These are phyloP conservation scores for Vidua chalybeata DNA, from an alignment of 2,113 vertebrate genomes.

Conservation along the genomic window DNA sequence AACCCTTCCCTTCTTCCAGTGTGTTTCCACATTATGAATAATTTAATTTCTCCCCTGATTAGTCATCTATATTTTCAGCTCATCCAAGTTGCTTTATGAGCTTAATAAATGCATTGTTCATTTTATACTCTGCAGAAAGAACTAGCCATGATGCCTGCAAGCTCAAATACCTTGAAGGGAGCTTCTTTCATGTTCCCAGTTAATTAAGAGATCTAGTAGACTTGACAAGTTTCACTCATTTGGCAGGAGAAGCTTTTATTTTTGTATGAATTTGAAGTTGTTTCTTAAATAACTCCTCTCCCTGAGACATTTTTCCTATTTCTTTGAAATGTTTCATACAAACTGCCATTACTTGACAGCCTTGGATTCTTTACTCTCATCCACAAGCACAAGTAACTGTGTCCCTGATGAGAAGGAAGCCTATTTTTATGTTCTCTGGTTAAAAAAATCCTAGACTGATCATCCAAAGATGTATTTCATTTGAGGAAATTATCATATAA, in stretches of 20 bases:
- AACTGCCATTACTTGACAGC: not conserved
- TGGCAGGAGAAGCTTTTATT: conserved; percentile 17
- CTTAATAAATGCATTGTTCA: conserved; percentile 12
- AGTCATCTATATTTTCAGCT: not conserved
- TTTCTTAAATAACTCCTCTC: conserved; percentile 31
- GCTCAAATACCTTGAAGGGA: not conserved
- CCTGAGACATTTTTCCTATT: not conserved
- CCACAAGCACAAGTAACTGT: not conserved
- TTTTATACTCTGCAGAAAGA: conserved; percentile 10
- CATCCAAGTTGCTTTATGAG: not conserved
- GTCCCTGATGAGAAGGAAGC: not conserved
- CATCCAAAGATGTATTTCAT: not conserved
- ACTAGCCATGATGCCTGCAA: not conserved
- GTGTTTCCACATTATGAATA: not conserved
- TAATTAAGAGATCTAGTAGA: conserved; percentile 42
- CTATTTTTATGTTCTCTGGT: not conserved
- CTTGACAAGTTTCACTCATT: conserved; percentile 41
- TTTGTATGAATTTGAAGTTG: conserved; percentile 36
- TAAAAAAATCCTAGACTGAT: not conserved
- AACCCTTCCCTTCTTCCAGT: not conserved
- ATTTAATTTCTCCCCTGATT: not conserved
- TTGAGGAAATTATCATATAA: not conserved
- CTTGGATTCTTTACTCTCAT: not conserved
- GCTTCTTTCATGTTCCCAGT: not conserved
- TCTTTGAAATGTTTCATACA: conserved; percentile 9